Evolutionary conservation across 2,888 invertebrate species (phyloP).

Genomic region (Phania funesta): DNA sequence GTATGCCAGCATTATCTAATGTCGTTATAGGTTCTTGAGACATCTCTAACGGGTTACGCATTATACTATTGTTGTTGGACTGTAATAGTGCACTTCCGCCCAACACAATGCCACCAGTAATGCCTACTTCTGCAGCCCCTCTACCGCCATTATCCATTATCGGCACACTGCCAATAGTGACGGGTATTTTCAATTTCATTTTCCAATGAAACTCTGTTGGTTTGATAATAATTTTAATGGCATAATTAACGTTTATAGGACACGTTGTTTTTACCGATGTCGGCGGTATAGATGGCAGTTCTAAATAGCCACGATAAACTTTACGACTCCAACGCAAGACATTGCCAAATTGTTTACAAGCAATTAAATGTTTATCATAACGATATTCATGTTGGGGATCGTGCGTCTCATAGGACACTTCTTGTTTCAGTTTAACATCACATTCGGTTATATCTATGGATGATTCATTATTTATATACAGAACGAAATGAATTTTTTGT

Average conservation of each 20-base stretch:
- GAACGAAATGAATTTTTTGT: slow-evolving; percentile 85
- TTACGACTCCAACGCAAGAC: slow-evolving; percentile 83
- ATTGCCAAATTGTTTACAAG: slow-evolving; percentile 82
- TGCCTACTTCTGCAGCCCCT: slow-evolving; percentile 50
- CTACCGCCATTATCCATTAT: slow-evolving; percentile 82
- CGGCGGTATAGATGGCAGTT: slow-evolving; percentile 87
- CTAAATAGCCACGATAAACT: slow-evolving; percentile 84
- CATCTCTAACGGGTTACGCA: slow-evolving; percentile 3
- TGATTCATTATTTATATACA: slow-evolving; percentile 88
- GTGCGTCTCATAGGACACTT: slow-evolving; percentile 80
- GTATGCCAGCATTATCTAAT: slow-evolving; percentile 18
- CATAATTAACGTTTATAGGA: slow-evolving; percentile 88
- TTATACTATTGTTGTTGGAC: slow-evolving; percentile 56
- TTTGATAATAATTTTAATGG: slow-evolving; percentile 83
- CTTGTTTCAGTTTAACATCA: slow-evolving; percentile 85
- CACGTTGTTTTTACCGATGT: slow-evolving; percentile 86
- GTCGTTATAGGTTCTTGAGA: slow-evolving; percentile 18
- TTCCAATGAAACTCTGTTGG: slow-evolving; percentile 85
- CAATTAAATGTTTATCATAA: slow-evolving; percentile 78
- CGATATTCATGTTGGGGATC: slow-evolving; percentile 79
- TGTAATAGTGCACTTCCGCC: slow-evolving; percentile 53
- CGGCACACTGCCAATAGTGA: slow-evolving; percentile 84
- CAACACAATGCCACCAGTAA: slow-evolving; percentile 80
- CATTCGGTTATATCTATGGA: slow-evolving; percentile 85
- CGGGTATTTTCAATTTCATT: slow-evolving; percentile 84